These are phyloP conservation scores for Drosophila trapezifrons DNA, from an alignment of 1,140 invertebrate genomes.

Conservation along the genomic window DNA sequence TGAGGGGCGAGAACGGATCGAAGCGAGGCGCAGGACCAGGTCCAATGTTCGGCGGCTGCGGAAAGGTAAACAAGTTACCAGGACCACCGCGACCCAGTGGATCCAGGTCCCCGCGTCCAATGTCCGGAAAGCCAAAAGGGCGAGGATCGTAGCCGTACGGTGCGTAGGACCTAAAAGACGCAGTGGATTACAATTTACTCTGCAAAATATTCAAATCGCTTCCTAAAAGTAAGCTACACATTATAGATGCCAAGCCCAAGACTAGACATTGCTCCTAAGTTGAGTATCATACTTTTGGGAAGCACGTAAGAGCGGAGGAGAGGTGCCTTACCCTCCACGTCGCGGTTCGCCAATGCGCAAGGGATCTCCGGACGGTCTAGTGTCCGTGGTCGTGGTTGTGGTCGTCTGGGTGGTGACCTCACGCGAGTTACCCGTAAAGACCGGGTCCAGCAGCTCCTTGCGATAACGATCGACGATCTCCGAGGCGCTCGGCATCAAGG, in stretches of 20 bases:
- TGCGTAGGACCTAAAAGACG: conserved; percentile 37
- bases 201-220: not conserved
- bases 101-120: conserved; percentile 90
- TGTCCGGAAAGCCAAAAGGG: conserved; percentile 84
- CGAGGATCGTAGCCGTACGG: conserved; percentile 64
- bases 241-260: not conserved
- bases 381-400: conserved; percentile 12
- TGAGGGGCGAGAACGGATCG: conserved; percentile 91
- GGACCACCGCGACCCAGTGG: conserved; percentile 87
- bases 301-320: not conserved
- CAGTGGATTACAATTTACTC: not conserved
- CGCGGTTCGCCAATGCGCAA: conserved; percentile 68
- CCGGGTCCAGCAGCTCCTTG: conserved; percentile 84
- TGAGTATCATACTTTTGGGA: conserved; percentile 9
- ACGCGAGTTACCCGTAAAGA: conserved; percentile 68
- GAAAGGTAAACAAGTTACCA: conserved; percentile 90
- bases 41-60: conserved; percentile 65
- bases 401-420: conserved; percentile 72
- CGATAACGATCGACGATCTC: conserved; percentile 83
- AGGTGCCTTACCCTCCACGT: conserved; percentile 53
- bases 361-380: conserved; percentile 42
- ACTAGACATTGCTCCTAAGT: not conserved
- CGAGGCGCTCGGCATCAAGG: conserved; percentile 84
- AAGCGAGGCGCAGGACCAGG: conserved; percentile 88
- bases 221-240: conserved; percentile 7